These are phyloP conservation scores for Ophion ellenae DNA, from an alignment of 2,888 invertebrate genomes.

Conservation along the genomic window DNA sequence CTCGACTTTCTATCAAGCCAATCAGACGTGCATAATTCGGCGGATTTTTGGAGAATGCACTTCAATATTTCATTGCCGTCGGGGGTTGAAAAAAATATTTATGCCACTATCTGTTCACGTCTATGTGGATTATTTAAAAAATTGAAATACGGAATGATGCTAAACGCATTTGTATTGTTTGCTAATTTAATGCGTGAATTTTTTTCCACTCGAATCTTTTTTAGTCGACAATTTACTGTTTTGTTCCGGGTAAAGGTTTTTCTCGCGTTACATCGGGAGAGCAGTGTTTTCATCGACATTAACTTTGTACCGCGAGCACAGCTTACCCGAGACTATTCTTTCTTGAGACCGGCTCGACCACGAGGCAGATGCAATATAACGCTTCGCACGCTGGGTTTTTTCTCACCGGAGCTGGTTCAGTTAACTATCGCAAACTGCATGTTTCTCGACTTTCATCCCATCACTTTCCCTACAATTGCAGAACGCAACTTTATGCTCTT, in stretches of 20 bases:
- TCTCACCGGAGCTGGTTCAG: slow-evolving; percentile 12
- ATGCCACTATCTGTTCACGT: not conserved
- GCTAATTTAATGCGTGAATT: not conserved
- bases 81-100: not conserved
- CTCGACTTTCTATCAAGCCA: not conserved
- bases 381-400: slow-evolving; percentile 16
- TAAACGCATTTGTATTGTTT: not conserved
- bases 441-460: not conserved
- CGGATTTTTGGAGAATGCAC: not conserved
- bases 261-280: not conserved
- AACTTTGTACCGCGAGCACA: not conserved
- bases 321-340: slow-evolving; percentile 9
- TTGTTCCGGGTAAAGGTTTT: not conserved
- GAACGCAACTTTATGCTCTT: not conserved
- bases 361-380: not conserved
- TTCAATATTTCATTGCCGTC: not conserved
- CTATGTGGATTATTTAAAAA: not conserved
- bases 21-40: not conserved
- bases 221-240: not conserved
- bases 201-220: not conserved
- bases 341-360: slow-evolving; percentile 23
- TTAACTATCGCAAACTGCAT: not conserved
- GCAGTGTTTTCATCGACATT: not conserved
- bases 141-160: not conserved
- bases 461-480: not conserved